Evolutionary conservation across 35 echinoderm and acorn worm species (phyloP).

Genomic region (Stichopus chloronotus): DNA sequence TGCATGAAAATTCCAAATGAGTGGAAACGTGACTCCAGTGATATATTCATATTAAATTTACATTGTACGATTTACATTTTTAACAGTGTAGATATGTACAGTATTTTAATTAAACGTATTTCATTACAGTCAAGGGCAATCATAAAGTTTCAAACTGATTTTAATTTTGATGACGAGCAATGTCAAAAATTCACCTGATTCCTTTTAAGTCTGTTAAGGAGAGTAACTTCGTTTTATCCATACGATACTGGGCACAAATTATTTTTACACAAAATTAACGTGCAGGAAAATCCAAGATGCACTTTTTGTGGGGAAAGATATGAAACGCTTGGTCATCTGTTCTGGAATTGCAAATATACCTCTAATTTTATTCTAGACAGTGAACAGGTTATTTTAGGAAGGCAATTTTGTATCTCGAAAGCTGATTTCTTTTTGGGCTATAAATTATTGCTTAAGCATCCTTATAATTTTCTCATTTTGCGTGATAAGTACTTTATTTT

Average conservation of each 20-base stretch:
- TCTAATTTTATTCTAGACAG: background rate
- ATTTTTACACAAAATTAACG: background rate
- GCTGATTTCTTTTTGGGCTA: background rate
- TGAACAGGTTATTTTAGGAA: background rate
- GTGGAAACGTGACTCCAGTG: too few species aligned
- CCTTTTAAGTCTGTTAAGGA: background rate
- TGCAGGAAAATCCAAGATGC: too few species aligned
- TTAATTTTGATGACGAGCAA: background rate
- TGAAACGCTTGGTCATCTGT: background rate
- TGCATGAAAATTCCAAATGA: background rate
- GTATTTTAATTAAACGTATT: too few species aligned
- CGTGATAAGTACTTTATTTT: background rate
- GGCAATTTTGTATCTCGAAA: background rate
- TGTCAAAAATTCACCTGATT: too few species aligned
- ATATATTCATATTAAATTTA: background rate
- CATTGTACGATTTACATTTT: too few species aligned
- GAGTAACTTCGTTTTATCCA: background rate
- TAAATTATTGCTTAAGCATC: background rate
- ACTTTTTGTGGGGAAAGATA: background rate
- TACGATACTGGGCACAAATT: background rate
- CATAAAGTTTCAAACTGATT: background rate
- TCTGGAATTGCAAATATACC: conserved; percentile 2
- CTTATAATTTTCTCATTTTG: background rate
- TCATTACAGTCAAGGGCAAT: too few species aligned
- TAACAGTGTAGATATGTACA: too few species aligned